Conservation (phyloP, 1,140 invertebrate genomes). For the Lepidurus packardi region DNA sequence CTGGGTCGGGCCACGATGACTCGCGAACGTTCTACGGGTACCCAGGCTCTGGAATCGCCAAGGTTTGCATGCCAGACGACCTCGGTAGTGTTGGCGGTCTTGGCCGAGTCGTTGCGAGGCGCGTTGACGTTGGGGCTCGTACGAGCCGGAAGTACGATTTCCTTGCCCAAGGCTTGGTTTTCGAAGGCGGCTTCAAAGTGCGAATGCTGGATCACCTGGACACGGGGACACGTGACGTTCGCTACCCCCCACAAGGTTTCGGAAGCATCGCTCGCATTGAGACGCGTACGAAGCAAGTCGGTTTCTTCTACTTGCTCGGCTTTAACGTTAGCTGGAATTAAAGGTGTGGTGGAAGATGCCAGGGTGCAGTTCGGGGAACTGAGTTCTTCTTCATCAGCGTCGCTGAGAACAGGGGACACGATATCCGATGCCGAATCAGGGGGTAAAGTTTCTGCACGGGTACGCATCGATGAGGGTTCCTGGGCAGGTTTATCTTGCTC, state of each 20-base stretch:
- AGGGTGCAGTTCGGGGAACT: neutral
- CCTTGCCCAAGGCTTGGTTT: neutral
- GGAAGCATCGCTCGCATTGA: neutral
- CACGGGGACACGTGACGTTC: neutral
- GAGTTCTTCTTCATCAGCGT: neutral
- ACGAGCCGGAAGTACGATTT: neutral
- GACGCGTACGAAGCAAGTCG: neutral
- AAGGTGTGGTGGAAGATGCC: neutral
- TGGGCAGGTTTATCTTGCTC: neutral
- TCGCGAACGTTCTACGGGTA: neutral
- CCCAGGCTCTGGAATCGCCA: neutral
- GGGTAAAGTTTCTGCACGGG: neutral
- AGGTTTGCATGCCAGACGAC: neutral
- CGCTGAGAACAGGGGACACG: neutral
- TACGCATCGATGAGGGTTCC: neutral
- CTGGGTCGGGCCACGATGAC: neutral
- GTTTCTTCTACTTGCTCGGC: neutral
- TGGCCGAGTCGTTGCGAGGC: neutral
- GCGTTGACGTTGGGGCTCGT: neutral
- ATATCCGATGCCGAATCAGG: conserved; percentile 4
- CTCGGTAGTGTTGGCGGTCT: no score
- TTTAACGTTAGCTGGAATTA: neutral
- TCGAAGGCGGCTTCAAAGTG: conserved; percentile 7
- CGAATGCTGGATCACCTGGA: conserved; percentile 4
- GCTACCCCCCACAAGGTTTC: neutral